Base-by-base conservation (phyloP, 2,888 invertebrate species). In the Spilarctia lutea region DNA sequence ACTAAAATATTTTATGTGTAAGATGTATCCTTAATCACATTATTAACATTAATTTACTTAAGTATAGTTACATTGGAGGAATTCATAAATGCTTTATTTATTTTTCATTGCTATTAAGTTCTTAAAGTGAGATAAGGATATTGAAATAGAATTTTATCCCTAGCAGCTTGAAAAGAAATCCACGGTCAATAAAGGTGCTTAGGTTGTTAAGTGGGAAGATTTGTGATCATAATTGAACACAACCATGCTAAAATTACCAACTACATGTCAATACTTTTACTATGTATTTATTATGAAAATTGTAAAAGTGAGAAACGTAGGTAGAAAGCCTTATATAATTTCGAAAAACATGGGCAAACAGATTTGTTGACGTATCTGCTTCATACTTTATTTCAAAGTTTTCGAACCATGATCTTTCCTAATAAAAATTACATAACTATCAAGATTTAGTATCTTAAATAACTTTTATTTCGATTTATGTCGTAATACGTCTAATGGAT, bases 391-490 rank as follows among this genome's bases (percentile, higher is more conserved):
- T 35, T 66, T 67, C 75, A 73, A 75, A 79, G 65, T 30, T 48
- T 66, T 78, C 69, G 60, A 75, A 76, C 33, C 42, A 76, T 75
- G 78, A 79, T 78, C 68, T 77, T 77, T 74, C 68, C 30, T 76
- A 80, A 75, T 83, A 75, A 82, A 56, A 79, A 78, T 85, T 85
- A 85, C 33, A 75, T 82, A 84, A 84, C 79, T 33, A 75, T 73
- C 71, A 69, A 66, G 63, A 72, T 60, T 48, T 66, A 74, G 39
- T 60, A 73, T 67, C 48, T 72, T 77, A 71, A 77, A 81, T 84
- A 82, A 82, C 78, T 76, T 76, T 48, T 39, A 71, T 77, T 76
- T 74, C 68, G 60, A 81, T 80, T 79, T 74, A 65, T 77, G 74
- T 72, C 67, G 74, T 85, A 77, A 79, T 84, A 77, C 81, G 69